A percentile compares a stretch with the other conserved stretches of the same genome.
Evolutionary conservation across 2,888 invertebrate species (phyloP).

Genomic region (Hecatera dysodea): DNA sequence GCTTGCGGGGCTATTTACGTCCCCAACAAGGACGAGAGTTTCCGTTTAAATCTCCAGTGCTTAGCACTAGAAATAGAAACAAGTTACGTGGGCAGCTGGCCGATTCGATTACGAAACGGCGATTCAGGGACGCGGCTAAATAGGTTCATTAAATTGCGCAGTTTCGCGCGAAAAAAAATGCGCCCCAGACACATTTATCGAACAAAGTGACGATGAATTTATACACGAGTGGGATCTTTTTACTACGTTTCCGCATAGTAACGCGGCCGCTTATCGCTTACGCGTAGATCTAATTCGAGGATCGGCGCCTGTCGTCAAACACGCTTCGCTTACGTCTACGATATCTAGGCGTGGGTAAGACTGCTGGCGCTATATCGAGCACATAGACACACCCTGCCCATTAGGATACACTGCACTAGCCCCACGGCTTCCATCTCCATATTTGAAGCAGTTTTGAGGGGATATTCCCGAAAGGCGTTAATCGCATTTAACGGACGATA

Average conservation of each 20-base stretch:
- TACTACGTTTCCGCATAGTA: slow-evolving; percentile 88
- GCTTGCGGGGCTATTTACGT: slow-evolving; percentile 70
- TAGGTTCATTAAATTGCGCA: slow-evolving; percentile 80
- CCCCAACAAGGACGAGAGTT: slow-evolving; percentile 77
- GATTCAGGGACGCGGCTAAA: slow-evolving; percentile 82
- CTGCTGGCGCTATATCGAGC: slow-evolving; percentile 72
- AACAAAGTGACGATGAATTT: slow-evolving; percentile 85
- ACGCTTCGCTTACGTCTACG: slow-evolving; percentile 79
- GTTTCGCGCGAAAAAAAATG: slow-evolving; percentile 76
- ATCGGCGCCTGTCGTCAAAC: slow-evolving; percentile 85
- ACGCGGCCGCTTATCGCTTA: slow-evolving; percentile 82
- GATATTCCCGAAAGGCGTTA: slow-evolving; percentile 14
- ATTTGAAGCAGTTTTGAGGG: slow-evolving; percentile 14
- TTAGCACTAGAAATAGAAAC: slow-evolving; percentile 84
- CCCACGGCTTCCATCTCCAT: slow-evolving; percentile 19
- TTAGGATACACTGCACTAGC: slow-evolving; percentile 36
- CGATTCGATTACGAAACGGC: slow-evolving; percentile 78
- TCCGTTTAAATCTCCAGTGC: slow-evolving; percentile 77
- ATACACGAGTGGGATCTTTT: slow-evolving; percentile 86
- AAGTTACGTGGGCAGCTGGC: slow-evolving; percentile 85
- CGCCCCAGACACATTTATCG: slow-evolving; percentile 83
- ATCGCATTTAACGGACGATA: slow-evolving; percentile 14
- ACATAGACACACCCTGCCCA: slow-evolving; percentile 69
- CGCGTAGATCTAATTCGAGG: slow-evolving; percentile 86
- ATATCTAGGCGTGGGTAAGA: slow-evolving; percentile 79